A percentile compares a stretch with the other conserved stretches of the same genome.
Evolutionary conservation across 2,888 invertebrate species (phyloP).

Genomic region (Stictocephala bisonia): DNA sequence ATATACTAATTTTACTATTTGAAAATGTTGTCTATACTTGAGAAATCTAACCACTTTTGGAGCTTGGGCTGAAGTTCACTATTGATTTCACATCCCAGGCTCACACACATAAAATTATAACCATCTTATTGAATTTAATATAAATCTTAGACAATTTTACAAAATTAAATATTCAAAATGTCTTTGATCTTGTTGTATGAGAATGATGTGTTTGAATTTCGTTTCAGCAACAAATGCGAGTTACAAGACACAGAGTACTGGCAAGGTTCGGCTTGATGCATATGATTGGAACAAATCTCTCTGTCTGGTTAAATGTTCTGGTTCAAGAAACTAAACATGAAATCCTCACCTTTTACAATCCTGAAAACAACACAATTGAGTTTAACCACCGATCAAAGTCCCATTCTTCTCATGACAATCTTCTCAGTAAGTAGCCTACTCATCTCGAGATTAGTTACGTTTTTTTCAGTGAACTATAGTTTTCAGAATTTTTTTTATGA

Average conservation of each 20-base stretch:
- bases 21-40: no score
- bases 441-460: neutral
- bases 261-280: constrained; percentile 98
- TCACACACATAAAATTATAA: no score
- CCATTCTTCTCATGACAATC: constrained; percentile 9
- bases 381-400: constrained; percentile 51
- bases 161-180: no score
- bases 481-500: no score
- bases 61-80: no score
- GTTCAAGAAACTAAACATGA: constrained; percentile 97
- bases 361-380: constrained; percentile 74
- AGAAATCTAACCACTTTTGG: no score
- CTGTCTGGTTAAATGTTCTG: constrained; percentile 95
- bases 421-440: neutral
- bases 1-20: no score
- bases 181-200: no score
- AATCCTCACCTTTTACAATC: constrained; percentile 90
- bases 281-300: constrained; percentile 97
- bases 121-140: no score
- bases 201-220: no score
- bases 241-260: constrained; percentile 86
- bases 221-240: constrained; percentile 83
- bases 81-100: no score
- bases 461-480: neutral
- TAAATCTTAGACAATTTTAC: no score